These are phyloP conservation scores for Pogonognathellus flavescens DNA, from an alignment of 1,140 invertebrate genomes.

Conservation along the genomic window DNA sequence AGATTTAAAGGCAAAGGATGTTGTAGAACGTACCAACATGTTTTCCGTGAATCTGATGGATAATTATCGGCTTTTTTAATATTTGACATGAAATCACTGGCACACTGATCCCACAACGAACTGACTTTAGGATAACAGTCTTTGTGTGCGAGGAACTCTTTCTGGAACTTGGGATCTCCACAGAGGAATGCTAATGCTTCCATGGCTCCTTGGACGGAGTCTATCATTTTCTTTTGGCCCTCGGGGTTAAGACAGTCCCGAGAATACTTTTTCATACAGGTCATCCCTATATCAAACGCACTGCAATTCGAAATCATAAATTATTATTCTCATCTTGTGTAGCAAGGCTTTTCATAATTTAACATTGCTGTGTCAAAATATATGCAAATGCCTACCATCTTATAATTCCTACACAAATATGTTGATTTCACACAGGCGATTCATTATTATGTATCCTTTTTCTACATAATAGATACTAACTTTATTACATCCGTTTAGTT, in stretches of 20 bases:
- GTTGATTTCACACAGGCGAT: too few relatives aligned
- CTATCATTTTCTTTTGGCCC: slow-evolving; percentile 22
- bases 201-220: slow-evolving; percentile 48
- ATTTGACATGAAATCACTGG: slow-evolving; percentile 17
- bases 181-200: slow-evolving; percentile 55
- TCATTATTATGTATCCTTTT: too few relatives aligned
- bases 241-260: slow-evolving; percentile 26
- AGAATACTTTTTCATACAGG: slow-evolving; percentile 46
- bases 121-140: slow-evolving; percentile 52
- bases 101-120: slow-evolving; percentile 4
- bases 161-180: slow-evolving; percentile 35
- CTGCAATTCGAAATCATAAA: slow-evolving; percentile 20
- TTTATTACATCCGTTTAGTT: too few relatives aligned
- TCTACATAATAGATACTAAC: too few relatives aligned
- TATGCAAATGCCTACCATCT: too few relatives aligned
- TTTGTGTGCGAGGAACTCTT: slow-evolving; percentile 47
- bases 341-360: too few relatives aligned
- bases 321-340: too few relatives aligned
- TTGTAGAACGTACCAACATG: neutral
- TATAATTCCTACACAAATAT: too few relatives aligned
- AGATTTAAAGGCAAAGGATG: neutral
- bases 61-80: neutral
- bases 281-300: slow-evolving; percentile 57
- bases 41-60: neutral
- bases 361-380: too few relatives aligned